phyloP scores from a whole-genome alignment of 2,888 invertebrate species.

The Plebejus melissa region DNA sequence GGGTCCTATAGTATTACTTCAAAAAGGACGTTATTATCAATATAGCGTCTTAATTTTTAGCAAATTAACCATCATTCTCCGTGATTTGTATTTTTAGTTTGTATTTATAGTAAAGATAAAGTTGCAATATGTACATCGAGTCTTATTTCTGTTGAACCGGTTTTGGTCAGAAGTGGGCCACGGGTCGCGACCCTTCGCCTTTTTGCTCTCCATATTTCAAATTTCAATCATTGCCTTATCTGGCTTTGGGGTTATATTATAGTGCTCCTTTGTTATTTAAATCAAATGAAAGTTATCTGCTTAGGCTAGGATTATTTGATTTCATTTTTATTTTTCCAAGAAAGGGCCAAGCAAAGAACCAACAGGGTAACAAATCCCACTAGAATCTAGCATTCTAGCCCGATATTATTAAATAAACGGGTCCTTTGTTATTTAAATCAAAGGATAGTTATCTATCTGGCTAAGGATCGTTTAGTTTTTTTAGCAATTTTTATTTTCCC shows the following conservation, averaged over 20 bases:
- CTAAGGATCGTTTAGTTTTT: neutral
- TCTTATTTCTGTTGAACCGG: neutral
- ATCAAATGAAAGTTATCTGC: neutral
- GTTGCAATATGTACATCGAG: neutral
- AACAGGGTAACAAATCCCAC: neutral
- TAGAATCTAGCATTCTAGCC: neutral
- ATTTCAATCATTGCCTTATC: neutral
- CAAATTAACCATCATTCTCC: no score
- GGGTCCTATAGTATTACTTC: no score
- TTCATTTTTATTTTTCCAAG: neutral
- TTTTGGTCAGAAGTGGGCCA: constrained; percentile 12
- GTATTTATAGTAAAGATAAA: neutral
- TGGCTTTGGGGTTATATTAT: neutral
- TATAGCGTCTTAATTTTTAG: neutral
- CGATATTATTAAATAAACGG: neutral
- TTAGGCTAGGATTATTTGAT: neutral
- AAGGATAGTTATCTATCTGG: neutral
- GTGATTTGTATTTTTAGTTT: neutral
- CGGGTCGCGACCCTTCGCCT: neutral
- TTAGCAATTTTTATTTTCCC: neutral
- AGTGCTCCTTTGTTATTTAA: neutral
- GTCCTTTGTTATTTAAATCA: neutral
- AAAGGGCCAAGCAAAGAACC: neutral
- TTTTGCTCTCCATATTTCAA: neutral
- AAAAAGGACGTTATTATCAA: no score